Conservation (phyloP, 2,888 invertebrate species). For the Mythimna lalbum region DNA sequence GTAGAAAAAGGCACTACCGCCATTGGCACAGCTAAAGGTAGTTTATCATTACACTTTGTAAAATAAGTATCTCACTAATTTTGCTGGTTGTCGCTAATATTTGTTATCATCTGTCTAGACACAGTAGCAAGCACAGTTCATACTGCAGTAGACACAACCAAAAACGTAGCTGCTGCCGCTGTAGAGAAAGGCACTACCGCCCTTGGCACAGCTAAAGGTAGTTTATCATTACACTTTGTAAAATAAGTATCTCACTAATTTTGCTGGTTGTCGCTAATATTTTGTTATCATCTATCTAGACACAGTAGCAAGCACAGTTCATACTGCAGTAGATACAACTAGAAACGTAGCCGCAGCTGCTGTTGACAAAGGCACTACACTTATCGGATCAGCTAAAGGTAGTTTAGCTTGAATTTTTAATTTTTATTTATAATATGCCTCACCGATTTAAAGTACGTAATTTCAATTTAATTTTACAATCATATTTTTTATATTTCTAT, state of each 20-base stretch:
- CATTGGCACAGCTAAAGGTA: not conserved
- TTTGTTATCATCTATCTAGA: constrained; percentile 64
- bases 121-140: constrained; percentile 71
- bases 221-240: not conserved
- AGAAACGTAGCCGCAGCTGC: constrained; percentile 75
- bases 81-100: not conserved
- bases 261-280: not conserved
- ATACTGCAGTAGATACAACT: constrained; percentile 73
- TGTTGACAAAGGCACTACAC: constrained; percentile 71
- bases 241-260: not conserved
- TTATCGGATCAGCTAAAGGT: constrained; percentile 71
- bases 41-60: not conserved
- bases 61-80: not conserved
- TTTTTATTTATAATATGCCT: not conserved
- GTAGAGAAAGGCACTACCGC: constrained; percentile 71
- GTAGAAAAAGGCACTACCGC: constrained; percentile 71
- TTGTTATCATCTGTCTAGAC: constrained; percentile 64
- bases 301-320: constrained; percentile 70
- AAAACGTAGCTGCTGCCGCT: constrained; percentile 73
- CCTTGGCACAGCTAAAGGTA: not conserved
- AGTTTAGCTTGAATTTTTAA: constrained; percentile 8
- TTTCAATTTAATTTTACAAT: not conserved
- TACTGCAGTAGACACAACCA: constrained; percentile 74
- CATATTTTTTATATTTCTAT: not conserved
- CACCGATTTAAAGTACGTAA: not conserved